Conservation (phyloP, 2,797 vertebrate species). For the Centroberyx gerrardi region DNA sequence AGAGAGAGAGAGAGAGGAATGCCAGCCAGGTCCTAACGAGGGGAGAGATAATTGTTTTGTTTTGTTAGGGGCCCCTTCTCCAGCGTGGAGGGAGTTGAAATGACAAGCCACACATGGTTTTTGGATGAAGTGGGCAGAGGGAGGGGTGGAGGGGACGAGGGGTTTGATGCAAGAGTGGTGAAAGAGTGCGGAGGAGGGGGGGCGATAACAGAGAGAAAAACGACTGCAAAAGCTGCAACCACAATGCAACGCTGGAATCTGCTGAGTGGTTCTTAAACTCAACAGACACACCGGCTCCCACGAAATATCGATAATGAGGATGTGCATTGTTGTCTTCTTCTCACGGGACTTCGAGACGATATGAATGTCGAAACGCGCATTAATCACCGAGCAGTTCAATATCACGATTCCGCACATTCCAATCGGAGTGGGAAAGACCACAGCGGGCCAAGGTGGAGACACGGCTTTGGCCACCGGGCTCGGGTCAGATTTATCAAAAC, state of each 20-base stretch:
- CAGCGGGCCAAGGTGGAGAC: conserved; percentile 71
- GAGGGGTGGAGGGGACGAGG: conserved; percentile 28
- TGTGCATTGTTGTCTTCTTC: conserved; percentile 45
- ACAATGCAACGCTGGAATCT: conserved; percentile 18
- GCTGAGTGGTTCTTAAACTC: conserved; percentile 18
- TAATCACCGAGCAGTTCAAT: conserved; percentile 53
- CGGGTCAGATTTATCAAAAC: conserved; percentile 76
- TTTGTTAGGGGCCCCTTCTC: conserved; percentile 76
- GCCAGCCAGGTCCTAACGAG: conserved; percentile 80
- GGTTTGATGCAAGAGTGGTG: conserved; percentile 50
- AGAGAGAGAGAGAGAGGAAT: conserved; percentile 10
- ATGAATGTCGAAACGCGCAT: conserved; percentile 69
- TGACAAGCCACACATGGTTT: conserved; percentile 77
- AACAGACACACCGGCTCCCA: conserved; percentile 47
- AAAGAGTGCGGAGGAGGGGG: conserved; percentile 38
- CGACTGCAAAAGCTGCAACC: conserved; percentile 39
- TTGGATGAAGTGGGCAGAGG: conserved; percentile 64
- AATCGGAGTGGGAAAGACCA: conserved; percentile 62
- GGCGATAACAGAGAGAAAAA: not conserved
- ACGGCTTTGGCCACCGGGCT: conserved; percentile 65
- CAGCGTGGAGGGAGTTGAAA: conserved; percentile 70
- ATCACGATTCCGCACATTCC: conserved; percentile 60
- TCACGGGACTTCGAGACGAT: conserved; percentile 39
- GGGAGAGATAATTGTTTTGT: conserved; percentile 82
- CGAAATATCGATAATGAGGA: conserved; percentile 55